These are phyloP conservation scores for Ctenopoma multispine DNA, from an alignment of 2,797 vertebrate genomes.

Conservation along the genomic window DNA sequence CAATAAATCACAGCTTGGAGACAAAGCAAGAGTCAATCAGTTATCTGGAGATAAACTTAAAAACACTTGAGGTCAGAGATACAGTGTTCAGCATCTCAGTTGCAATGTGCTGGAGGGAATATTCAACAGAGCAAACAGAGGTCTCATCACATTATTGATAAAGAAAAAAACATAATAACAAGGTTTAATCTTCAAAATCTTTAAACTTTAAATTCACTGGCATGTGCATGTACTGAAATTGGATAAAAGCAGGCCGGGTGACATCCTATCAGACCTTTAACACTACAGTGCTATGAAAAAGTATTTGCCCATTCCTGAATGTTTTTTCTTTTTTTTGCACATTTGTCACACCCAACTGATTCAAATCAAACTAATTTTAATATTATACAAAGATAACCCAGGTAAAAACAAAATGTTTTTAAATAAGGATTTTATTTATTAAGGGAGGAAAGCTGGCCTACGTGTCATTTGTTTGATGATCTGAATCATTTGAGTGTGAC, in stretches of 20 bases:
- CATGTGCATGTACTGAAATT: not conserved
- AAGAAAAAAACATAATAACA: slow-evolving; percentile 2
- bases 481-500: too few species aligned
- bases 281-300: not conserved
- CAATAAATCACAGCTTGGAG: slow-evolving; percentile 56
- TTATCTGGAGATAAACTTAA: slow-evolving; percentile 48
- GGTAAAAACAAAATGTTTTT: too few species aligned
- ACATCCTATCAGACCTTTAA: slow-evolving; percentile 20
- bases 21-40: slow-evolving; percentile 51
- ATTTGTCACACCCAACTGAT: too few species aligned
- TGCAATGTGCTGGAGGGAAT: slow-evolving; percentile 15
- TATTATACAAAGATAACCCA: too few species aligned
- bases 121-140: not conserved
- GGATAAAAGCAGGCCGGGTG: slow-evolving; percentile 19
- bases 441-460: too few species aligned
- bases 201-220: slow-evolving; percentile 32
- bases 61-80: slow-evolving; percentile 39
- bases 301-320: too few species aligned
- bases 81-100: slow-evolving; percentile 3
- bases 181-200: slow-evolving; percentile 34
- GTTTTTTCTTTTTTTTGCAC: too few species aligned
- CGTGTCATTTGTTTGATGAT: too few species aligned
- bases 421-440: too few species aligned
- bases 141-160: not conserved
- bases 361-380: too few species aligned